Conservation (phyloP, 2,113 vertebrate species). For the Eolophus roseicapilla region DNA sequence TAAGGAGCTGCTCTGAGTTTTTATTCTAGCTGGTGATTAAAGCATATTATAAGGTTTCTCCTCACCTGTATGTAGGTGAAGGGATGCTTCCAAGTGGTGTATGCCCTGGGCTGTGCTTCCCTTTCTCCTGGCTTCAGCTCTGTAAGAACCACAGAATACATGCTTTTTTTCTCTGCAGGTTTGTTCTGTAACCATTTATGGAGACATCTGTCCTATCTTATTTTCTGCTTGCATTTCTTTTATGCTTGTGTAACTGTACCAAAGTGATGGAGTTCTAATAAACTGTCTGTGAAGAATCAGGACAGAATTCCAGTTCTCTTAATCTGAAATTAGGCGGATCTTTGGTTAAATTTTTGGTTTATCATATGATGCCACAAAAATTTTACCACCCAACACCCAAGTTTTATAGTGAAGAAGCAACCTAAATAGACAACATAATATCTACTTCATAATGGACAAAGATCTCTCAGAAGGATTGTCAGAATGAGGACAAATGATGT, state of each 20-base stretch:
- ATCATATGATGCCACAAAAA: not conserved
- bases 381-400: not conserved
- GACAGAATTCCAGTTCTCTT: not conserved
- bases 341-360: not conserved
- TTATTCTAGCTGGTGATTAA: not conserved
- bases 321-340: not conserved
- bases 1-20: not conserved
- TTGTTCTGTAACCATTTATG: not conserved
- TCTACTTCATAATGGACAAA: not conserved
- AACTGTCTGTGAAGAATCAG: not conserved
- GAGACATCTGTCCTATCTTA: not conserved
- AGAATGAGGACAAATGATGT: not conserved
- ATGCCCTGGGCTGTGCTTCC: not conserved
- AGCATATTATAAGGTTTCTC: not conserved
- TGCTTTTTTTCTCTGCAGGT: fast-evolving
- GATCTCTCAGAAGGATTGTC: not conserved
- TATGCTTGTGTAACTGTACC: not conserved
- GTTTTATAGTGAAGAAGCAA: not conserved
- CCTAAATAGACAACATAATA: not conserved
- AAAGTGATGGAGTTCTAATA: not conserved
- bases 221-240: not conserved
- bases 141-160: not conserved
- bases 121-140: not conserved
- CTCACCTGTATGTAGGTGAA: not conserved
- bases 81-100: not conserved